These are phyloP conservation scores for Acrobasis consociella DNA, from an alignment of 2,888 invertebrate species.

Conservation along the genomic window DNA sequence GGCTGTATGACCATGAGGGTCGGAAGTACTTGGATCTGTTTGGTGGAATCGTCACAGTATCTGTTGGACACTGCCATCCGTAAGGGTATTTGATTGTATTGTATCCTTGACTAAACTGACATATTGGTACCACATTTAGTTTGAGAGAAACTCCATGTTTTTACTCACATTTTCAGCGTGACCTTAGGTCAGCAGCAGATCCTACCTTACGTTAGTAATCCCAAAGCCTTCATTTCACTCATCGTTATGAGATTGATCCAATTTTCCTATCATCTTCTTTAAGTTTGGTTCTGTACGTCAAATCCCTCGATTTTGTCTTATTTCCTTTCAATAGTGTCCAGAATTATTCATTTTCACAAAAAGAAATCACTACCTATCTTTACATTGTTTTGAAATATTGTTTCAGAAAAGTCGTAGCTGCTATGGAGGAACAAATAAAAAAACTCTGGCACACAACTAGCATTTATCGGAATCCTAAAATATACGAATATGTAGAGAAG, in stretches of 20 bases:
- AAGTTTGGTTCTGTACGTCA: no score
- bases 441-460: constrained; percentile 96
- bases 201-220: no score
- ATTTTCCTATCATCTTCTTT: no score
- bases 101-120: background rate
- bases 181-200: no score
- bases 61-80: constrained; percentile 99
- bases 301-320: no score
- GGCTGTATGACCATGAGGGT: constrained; percentile 94
- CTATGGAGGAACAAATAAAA: constrained; percentile 89
- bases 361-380: no score
- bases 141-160: constrained; percentile 42
- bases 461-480: constrained; percentile 94
- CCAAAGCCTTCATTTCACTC: no score
- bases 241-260: no score
- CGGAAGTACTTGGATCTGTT: constrained; percentile 96
- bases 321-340: no score
- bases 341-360: no score
- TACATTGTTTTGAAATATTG: constrained; percentile 41
- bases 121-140: background rate
- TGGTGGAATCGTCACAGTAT: constrained; percentile 98
- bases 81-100: constrained; percentile 78
- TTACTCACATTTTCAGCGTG: no score
- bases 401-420: constrained; percentile 91
- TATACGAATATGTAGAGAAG: constrained; percentile 95